Evolutionary conservation across 2,113 vertebrate species (phyloP).

Genomic region (Dicentrarchus labrax): DNA sequence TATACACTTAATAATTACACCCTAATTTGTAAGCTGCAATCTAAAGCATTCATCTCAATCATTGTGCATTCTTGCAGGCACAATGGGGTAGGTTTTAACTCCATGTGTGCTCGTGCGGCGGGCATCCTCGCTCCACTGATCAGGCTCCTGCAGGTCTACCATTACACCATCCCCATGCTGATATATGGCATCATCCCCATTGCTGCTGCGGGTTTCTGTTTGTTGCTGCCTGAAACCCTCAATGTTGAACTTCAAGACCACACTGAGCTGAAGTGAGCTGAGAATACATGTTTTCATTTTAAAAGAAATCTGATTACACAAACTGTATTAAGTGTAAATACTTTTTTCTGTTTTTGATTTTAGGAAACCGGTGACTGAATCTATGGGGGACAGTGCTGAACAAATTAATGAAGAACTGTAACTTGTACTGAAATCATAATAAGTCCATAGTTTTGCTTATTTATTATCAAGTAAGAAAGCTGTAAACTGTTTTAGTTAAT

Average conservation of each 20-base stretch:
- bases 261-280: constrained; percentile 61
- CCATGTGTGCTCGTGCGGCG: constrained; percentile 81
- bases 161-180: constrained; percentile 84
- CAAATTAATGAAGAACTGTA: not conserved
- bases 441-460: not conserved
- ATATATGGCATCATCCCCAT: constrained; percentile 84
- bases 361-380: not conserved
- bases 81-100: constrained; percentile 87
- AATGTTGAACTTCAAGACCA: constrained; percentile 84
- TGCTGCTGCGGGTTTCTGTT: constrained; percentile 73
- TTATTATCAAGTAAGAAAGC: no score
- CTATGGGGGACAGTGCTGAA: not conserved
- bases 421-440: not conserved
- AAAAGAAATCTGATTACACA: no score
- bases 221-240: constrained; percentile 88
- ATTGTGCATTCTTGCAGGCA: constrained; percentile 78
- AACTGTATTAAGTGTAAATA: no score
- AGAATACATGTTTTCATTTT: not conserved
- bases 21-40: no score
- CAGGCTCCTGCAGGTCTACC: constrained; percentile 82
- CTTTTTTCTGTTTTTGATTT: not conserved
- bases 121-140: constrained; percentile 88
- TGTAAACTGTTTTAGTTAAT: no score
- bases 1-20: no score
- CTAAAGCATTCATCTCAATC: no score